These are phyloP conservation scores for Gallinago paraguaiae DNA, from an alignment of 2,113 vertebrate genomes.

Conservation along the genomic window DNA sequence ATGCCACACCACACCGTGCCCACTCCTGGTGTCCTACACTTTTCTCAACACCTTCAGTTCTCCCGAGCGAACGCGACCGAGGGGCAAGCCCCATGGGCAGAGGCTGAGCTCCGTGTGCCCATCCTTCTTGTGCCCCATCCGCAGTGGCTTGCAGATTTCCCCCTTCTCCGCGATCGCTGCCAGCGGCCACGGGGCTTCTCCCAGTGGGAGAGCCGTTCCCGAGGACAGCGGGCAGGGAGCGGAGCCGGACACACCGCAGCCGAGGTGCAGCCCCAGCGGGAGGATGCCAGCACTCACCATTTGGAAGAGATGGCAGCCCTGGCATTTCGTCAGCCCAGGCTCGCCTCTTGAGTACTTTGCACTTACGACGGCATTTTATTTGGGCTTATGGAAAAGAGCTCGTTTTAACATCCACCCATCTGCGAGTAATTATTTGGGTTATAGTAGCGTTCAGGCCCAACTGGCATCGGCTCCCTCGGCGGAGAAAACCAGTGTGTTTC, in stretches of 20 bases:
- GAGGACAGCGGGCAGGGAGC: rapidly evolving
- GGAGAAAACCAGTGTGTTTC: background rate
- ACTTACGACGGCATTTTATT: background rate
- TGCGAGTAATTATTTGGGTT: constrained; percentile 19
- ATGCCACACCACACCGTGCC: rapidly evolving
- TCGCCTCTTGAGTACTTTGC: background rate
- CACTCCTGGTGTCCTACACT: rapidly evolving
- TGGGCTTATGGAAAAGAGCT: background rate
- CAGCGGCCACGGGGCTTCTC: rapidly evolving
- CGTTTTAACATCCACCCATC: constrained; percentile 21
- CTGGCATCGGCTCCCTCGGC: constrained; percentile 17
- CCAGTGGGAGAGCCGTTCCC: background rate
- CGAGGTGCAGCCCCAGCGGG: background rate
- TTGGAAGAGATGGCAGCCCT: background rate
- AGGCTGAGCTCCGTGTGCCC: rapidly evolving
- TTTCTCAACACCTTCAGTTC: rapidly evolving
- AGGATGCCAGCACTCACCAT: background rate
- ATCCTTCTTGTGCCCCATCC: background rate
- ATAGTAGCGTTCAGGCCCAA: background rate
- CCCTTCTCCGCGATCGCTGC: no score
- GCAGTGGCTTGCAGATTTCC: background rate
- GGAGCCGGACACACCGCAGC: background rate
- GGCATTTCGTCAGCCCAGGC: background rate
- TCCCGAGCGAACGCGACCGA: rapidly evolving
- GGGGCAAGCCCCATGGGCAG: background rate